Evolutionary conservation across 2,113 vertebrate species (phyloP).

Genomic region (Origma solitaria): DNA sequence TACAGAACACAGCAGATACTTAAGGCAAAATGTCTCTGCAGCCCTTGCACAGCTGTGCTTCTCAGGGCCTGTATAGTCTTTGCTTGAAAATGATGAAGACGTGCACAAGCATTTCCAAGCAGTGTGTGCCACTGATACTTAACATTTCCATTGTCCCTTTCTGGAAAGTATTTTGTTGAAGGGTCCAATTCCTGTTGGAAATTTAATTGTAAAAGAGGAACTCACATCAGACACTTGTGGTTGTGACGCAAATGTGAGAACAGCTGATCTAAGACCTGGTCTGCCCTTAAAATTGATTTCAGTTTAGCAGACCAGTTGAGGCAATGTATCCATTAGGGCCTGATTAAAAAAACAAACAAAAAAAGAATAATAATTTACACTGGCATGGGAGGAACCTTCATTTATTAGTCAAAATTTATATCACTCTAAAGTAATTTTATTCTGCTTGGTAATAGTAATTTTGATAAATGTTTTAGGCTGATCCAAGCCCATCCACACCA

Average conservation of each 20-base stretch:
- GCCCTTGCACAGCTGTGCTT: background rate
- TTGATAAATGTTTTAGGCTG: background rate
- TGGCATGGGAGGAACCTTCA: background rate
- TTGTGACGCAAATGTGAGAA: background rate
- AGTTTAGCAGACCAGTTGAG: background rate
- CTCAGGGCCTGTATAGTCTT: background rate
- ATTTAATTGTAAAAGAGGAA: background rate
- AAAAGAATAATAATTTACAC: background rate
- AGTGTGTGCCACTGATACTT: background rate
- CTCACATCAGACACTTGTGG: background rate
- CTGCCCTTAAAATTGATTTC: background rate
- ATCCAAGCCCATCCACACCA: background rate
- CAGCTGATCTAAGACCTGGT: background rate
- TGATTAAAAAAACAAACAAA: background rate
- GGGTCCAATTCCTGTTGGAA: background rate
- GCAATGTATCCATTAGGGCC: background rate
- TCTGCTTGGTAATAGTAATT: background rate
- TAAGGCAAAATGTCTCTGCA: background rate
- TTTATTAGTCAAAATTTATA: background rate
- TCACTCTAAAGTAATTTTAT: background rate
- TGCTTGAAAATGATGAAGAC: background rate
- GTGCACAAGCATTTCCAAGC: background rate
- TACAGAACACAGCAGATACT: background rate
- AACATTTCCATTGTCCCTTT: background rate
- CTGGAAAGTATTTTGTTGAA: background rate